A percentile compares a stretch with the other conserved stretches of the same genome.
phyloP scores from a whole-genome alignment of 2,113 vertebrate species.

The Melanostigma gelatinosum region DNA sequence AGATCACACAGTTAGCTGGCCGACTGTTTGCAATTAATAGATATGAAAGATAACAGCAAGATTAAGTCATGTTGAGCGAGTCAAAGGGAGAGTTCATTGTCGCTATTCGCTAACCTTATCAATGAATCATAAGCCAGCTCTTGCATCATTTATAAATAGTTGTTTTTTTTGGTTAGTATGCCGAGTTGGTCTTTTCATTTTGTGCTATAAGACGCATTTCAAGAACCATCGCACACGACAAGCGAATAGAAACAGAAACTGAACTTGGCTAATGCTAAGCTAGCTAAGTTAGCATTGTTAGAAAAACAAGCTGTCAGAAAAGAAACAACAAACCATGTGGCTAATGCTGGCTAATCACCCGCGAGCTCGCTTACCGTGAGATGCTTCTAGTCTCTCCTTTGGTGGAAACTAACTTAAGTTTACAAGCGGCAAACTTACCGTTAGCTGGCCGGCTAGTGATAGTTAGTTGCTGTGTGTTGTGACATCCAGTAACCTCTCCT shows the following conservation, averaged over 20 bases:
- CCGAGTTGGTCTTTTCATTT: fast-evolving
- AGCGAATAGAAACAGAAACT: not conserved
- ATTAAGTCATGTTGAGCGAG: not conserved
- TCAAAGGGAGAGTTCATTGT: not conserved
- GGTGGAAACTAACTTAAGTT: slow-evolving; percentile 6
- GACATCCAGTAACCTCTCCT: slow-evolving; percentile 31
- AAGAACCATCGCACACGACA: not conserved
- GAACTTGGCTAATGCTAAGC: slow-evolving; percentile 51
- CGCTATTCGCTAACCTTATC: slow-evolving; percentile 14
- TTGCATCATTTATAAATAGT: not conserved
- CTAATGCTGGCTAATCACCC: slow-evolving; percentile 17
- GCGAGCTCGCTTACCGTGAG: slow-evolving; percentile 27
- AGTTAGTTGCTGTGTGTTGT: slow-evolving; percentile 8
- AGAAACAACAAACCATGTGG: slow-evolving; percentile 28
- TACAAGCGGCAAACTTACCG: slow-evolving; percentile 4
- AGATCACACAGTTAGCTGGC: not conserved
- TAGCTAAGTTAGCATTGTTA: slow-evolving; percentile 45
- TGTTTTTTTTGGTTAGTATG: not conserved
- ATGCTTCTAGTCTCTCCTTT: not conserved
- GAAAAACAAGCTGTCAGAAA: slow-evolving; percentile 27
- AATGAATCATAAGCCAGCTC: slow-evolving; percentile 12
- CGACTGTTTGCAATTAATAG: not conserved
- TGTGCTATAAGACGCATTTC: not conserved
- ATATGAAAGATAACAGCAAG: not conserved
- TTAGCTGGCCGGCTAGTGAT: slow-evolving; percentile 23